phyloP scores from a whole-genome alignment of 1,140 invertebrate genomes.

The Holotrichia oblita region DNA sequence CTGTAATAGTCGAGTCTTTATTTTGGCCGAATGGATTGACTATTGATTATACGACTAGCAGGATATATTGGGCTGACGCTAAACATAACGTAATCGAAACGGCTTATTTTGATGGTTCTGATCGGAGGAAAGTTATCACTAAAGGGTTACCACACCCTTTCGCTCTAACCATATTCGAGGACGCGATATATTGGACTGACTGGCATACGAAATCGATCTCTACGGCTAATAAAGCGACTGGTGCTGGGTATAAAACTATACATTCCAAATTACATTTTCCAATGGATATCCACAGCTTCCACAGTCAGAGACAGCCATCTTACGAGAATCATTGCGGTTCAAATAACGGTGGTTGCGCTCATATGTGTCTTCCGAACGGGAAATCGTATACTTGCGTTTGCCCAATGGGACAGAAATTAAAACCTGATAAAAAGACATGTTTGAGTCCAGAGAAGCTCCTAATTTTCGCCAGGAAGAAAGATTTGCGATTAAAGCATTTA shows the following conservation, averaged over 20 bases:
- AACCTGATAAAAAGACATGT: slow-evolving; percentile 75
- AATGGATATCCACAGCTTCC: slow-evolving; percentile 87
- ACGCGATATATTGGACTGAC: slow-evolving; percentile 92
- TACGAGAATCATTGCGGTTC: slow-evolving; percentile 76
- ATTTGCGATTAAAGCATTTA: slow-evolving; percentile 77
- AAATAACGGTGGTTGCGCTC: slow-evolving; percentile 87
- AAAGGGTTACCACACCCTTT: slow-evolving; percentile 90
- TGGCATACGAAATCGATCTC: slow-evolving; percentile 91
- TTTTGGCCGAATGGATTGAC: slow-evolving; percentile 91
- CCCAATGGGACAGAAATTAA: slow-evolving; percentile 83
- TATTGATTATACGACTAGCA: slow-evolving; percentile 82
- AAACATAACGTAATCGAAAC: slow-evolving; percentile 90
- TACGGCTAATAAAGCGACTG: slow-evolving; percentile 81
- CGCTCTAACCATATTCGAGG: slow-evolving; percentile 89
- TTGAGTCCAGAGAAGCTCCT: slow-evolving; percentile 80
- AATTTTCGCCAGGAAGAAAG: slow-evolving; percentile 83
- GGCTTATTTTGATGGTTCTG: slow-evolving; percentile 82
- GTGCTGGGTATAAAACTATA: slow-evolving; percentile 77
- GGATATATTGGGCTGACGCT: slow-evolving; percentile 90
- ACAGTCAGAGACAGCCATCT: slow-evolving; percentile 81
- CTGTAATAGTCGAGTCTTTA: slow-evolving; percentile 76
- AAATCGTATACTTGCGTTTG: slow-evolving; percentile 80
- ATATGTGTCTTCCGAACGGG: slow-evolving; percentile 86
- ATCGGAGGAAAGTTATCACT: slow-evolving; percentile 80
- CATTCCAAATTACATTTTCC: slow-evolving; percentile 82